Base-by-base conservation (phyloP, 2,113 vertebrate species). In the Danionella cerebrum region DNA sequence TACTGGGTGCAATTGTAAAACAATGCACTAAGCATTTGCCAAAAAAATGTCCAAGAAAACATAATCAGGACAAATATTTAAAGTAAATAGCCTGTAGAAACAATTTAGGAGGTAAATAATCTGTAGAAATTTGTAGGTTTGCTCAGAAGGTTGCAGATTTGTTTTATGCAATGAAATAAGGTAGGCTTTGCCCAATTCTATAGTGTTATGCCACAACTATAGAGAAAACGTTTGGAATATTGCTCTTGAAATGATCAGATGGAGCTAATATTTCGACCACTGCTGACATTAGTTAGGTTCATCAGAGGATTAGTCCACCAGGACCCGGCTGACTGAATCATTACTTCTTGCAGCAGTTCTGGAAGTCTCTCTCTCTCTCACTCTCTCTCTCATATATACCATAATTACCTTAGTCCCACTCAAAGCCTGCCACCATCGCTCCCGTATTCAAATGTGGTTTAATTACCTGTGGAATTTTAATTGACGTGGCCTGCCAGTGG, bases 401-500 rank as follows among this genome's bases (percentile, higher is more conserved):
- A 58, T 87, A 87, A 87, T 87, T 85, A 87, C 84, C 79, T 80
- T 75, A 6, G 75, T 78, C 78, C 78, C 79, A 83, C 82, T 82
- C 79, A 69, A 78, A 75, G 65, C 63, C 51, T 80, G 76, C 83
- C 82, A 83, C 81, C 74, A 70, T 79, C 78, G 69, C 76, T 83
- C 79, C 80, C 80, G 82, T 45, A 83, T 86, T 83, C 81, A 82
- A 83, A 83, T 85, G 75, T 78, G 77, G 76, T 84, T 85, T 89
- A 89, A 87, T 87, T 89, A 87, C 83, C 78, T 79, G 71, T 77
- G 75, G 84, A 87, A 83, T 87, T 87, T 87, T 87, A 89, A 87
- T 89, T 87, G 86, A 81, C 72, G 59, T 76, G 74, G 58, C 70
- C 76, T 75, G 74, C 74, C 76, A 73, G 65, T 74, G 74, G 81